Evolutionary conservation across 1,140 invertebrate genomes (phyloP), one percentile per base, ranked within the genome.

Genomic region (Eumeta japonica): DNA sequence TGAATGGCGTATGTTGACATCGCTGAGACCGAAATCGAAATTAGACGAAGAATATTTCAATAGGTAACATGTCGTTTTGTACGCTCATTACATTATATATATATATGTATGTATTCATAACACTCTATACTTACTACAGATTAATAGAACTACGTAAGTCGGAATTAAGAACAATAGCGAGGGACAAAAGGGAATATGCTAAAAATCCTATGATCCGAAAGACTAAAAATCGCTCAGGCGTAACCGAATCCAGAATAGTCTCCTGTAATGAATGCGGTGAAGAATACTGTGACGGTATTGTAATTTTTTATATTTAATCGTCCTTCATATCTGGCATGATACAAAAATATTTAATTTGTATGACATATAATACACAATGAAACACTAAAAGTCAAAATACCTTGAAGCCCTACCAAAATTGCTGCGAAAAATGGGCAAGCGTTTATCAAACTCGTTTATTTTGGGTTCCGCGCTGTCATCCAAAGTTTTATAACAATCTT

Each of bases 1-100:
- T 36, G 89, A 92, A 52, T 95, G 92, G 92, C 83, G 86, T 61
- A 95, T 95, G 92, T 67, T 95, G 4, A 95, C 92, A 4, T 86
- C 88, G 9, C 57, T 90, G 9, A 75, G 91, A 49, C 91, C 92
- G 0, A 90, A 90, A 56, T 81, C 80, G 2, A 86, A 88, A 52
- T 62, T 83, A 4, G 91, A 95, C 42, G 90, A 94, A 72, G 89
- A 93, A 51, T 89, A 89, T 74, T 94, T 92, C 62, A 88, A 88
- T 18, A 84, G 85, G 85, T 86, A 72, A 56, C 32, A 20, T 36
- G 9, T 28, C 12, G 7, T 29, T 31, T 2, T 14, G 10, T 41
- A 11, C 2, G 28, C n/a, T n/a, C n/a, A n/a, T n/a, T n/a, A n/a
- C n/a, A n/a, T n/a, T n/a, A n/a, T n/a, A n/a, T n/a, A n/a, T n/a